Base-by-base conservation (phyloP, 2,113 vertebrate genomes). In the Tyto alba region DNA sequence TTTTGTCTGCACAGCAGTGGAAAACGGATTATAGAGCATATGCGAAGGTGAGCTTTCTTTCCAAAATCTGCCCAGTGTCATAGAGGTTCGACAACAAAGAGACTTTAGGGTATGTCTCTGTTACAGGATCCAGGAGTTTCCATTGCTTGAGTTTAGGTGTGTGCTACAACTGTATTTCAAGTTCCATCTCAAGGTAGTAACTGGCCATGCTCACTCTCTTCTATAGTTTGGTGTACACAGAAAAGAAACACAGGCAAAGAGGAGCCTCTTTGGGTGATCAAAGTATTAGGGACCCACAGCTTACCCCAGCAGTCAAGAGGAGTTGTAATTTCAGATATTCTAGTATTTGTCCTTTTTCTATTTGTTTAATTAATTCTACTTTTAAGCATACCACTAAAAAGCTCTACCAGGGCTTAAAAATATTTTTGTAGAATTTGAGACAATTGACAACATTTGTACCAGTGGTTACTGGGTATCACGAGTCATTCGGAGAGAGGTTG, bases 1-100 rank as follows among this genome's bases (percentile, higher is more conserved):
- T 98, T 88, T 56, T 66, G 40, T 96, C 97, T 85, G 98, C 98
- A 11, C 96, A 91, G 30, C 96, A 96, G 47, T 97, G 98, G 98
- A 98, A 98, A 95, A 83, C 4, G 5, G 97, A 98, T 7, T 69
- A 25, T 43, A 97, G 87, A 85, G 96, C 97, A 27, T 80, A 96
- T 60, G 95, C 97, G 27, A 98, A 98, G 98, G 99, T 99, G 85
- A 84, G 11, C 8, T 45, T 60, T 12, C 41, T 71, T 93, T 60
- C 10, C 23, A 59, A 47, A 68, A 57, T 63, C 50, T 75, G 13
- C 43, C 55, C 26, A 15, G 16, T 47, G 43, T 57, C 6, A 1
- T 8, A 64, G 57, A 64, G 26, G 8, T 81, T 72, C 15, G 26
- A 43, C n/a, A 77, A 14, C 14, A 47, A 66, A 59, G 57, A 88